Base-by-base conservation (phyloP, 2,797 vertebrate species). In the Parauchenoglanis ngamensis region DNA sequence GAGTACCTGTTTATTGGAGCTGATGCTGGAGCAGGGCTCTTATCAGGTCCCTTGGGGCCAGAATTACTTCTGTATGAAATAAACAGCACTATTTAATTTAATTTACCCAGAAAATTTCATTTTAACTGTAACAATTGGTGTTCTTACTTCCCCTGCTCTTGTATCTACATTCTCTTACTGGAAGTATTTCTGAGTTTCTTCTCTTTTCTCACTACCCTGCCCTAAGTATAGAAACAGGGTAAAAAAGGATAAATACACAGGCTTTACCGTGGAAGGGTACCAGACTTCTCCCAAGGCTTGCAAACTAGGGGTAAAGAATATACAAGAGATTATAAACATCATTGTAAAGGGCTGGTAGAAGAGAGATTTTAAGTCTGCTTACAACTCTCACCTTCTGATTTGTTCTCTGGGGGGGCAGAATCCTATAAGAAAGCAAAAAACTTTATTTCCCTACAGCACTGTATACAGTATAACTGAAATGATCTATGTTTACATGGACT, bases 211-310 rank as follows among this genome's bases (percentile, higher is more conserved):
- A 35, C 35, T 79, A 77, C 70, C 12, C 49, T 75, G 68, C 31
- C 17, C 12, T 86, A 8, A 25, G 2, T 31, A 76, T 5, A 59
- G 10, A 19, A 57, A 72, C 79, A 86, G 21, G 15, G 10, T 81
- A 31, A 56, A 76, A 10, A 40, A 78, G 67, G 8, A 68, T 17
- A 3, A 31, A 28, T 57, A 19, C 23, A 11, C 4, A 23, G 25
- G 4, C 83, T 90, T 89, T 92, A 98, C 97, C 96, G 96, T 59
- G 96, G 96, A 78, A 96, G 84, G 0, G 95, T 96, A 83, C 94
- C 92, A 86, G 92, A 93, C 89, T 95, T 97, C 88, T 97, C 97
- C 94, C 94, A 96, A 0, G 94, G 93, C 83, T 94, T 97, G 88
- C 94, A 95, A 44, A 92, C 88, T 11, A 91, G 44, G n/a, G 19